These are phyloP conservation scores for Neuroterus valhalla DNA, from an alignment of 1,140 invertebrate species.

Conservation along the genomic window DNA sequence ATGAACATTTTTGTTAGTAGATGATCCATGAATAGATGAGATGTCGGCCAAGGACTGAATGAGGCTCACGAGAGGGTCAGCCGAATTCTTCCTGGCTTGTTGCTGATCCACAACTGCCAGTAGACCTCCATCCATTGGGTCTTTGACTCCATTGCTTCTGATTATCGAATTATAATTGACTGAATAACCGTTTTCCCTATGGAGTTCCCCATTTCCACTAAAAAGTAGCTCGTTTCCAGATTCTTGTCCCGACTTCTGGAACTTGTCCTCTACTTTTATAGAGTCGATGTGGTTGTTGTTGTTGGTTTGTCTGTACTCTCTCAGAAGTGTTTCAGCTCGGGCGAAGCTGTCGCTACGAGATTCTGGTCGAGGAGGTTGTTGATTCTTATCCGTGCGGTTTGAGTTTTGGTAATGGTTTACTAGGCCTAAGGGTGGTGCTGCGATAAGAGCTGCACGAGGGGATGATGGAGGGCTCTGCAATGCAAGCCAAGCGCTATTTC, in stretches of 20 bases:
- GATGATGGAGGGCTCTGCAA: slow-evolving; percentile 71
- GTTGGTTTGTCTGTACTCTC: slow-evolving; percentile 53
- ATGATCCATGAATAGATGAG: slow-evolving; percentile 59
- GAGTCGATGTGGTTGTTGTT: not conserved
- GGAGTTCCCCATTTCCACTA: no score
- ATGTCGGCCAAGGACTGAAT: slow-evolving; percentile 72
- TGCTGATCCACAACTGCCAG: slow-evolving; percentile 72
- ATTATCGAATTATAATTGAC: not conserved
- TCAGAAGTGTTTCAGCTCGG: slow-evolving; percentile 62
- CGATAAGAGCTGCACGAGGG: slow-evolving; percentile 51
- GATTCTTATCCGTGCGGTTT: slow-evolving; percentile 41
- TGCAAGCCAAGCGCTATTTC: slow-evolving; percentile 66
- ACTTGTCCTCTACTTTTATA: not conserved
- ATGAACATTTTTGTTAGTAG: slow-evolving; percentile 61
- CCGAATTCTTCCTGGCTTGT: slow-evolving; percentile 36
- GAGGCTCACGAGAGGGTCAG: slow-evolving; percentile 70
- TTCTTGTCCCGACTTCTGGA: not conserved
- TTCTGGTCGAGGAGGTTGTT: slow-evolving; percentile 63
- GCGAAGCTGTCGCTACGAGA: slow-evolving; percentile 67
- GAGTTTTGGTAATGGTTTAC: slow-evolving; percentile 48
- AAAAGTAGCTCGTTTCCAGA: no score
- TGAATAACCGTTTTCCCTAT: not conserved
- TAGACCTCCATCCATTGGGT: slow-evolving; percentile 69
- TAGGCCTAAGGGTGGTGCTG: slow-evolving; percentile 59
- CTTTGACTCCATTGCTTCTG: slow-evolving; percentile 43